phyloP scores from a whole-genome alignment of 2,888 invertebrate species.

The Mesorhabditis sp. region DNA sequence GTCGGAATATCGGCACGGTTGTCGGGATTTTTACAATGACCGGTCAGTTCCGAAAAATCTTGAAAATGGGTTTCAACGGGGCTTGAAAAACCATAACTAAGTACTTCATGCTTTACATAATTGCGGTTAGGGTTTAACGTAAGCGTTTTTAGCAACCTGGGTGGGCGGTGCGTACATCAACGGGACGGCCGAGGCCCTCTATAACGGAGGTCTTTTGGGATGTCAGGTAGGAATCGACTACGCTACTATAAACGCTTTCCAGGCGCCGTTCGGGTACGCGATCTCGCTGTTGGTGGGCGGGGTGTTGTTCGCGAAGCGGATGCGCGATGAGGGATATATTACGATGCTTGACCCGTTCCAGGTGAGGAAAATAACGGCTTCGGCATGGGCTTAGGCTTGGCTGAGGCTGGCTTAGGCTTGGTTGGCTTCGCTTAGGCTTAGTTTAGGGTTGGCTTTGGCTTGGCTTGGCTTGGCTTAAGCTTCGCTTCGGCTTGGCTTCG shows the following conservation, averaged over 20 bases:
- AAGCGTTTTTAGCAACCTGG: slow-evolving; percentile 79
- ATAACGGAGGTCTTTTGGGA: slow-evolving; percentile 86
- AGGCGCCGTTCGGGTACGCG: slow-evolving; percentile 95
- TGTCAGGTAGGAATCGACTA: slow-evolving; percentile 63
- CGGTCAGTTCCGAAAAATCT: slow-evolving; percentile 64
- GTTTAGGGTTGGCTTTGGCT: too few relatives aligned
- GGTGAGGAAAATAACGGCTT: slow-evolving; percentile 16
- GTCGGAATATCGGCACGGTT: slow-evolving; percentile 86
- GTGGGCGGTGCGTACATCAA: slow-evolving; percentile 99
- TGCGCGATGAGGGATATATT: slow-evolving; percentile 86
- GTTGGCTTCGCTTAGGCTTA: too few relatives aligned
- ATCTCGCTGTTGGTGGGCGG: slow-evolving; percentile 88
- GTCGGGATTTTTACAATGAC: slow-evolving; percentile 99
- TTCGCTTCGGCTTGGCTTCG: too few relatives aligned
- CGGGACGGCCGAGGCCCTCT: slow-evolving; percentile 94
- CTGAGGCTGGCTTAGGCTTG: too few relatives aligned
- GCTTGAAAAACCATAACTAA: not conserved
- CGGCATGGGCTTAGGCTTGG: too few relatives aligned
- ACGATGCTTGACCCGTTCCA: slow-evolving; percentile 93
- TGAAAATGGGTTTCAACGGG: not conserved
- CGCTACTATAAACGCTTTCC: slow-evolving; percentile 5
- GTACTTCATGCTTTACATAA: too few relatives aligned
- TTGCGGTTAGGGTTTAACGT: too few relatives aligned
- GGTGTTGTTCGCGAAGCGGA: slow-evolving; percentile 93
- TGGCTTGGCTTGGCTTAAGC: too few relatives aligned